phyloP scores from a whole-genome alignment of 2,797 vertebrate species.

The Apogon talboti region DNA sequence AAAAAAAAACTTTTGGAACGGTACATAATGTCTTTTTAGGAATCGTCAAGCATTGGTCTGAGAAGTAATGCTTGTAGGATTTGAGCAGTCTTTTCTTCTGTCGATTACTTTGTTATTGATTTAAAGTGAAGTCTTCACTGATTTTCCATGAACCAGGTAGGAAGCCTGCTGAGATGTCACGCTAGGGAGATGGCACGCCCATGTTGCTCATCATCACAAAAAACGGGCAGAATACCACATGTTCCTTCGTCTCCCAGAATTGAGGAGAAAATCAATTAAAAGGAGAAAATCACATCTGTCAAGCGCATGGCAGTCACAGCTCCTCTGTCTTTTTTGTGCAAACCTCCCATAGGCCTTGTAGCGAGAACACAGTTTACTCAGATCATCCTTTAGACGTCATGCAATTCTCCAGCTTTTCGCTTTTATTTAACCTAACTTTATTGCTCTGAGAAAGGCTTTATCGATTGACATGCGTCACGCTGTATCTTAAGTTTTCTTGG shows the following conservation, averaged over 20 bases:
- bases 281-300: constrained; percentile 67
- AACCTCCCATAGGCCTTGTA: constrained; percentile 46
- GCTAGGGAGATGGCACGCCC: constrained; percentile 66
- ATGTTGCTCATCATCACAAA: constrained; percentile 65
- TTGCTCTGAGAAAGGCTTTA: constrained; percentile 72
- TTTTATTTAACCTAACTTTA: constrained; percentile 73
- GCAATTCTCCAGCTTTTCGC: constrained; percentile 37
- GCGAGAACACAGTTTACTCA: constrained; percentile 52
- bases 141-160: constrained; percentile 67
- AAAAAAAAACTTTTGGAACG: constrained; percentile 33
- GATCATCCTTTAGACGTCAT: constrained; percentile 39
- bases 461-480: constrained; percentile 67
- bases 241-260: constrained; percentile 56
- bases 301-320: constrained; percentile 49
- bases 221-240: constrained; percentile 47
- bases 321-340: constrained; percentile 52
- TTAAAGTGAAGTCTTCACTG: constrained; percentile 66
- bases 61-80: constrained; percentile 31
- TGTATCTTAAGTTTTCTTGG: constrained; percentile 64
- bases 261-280: constrained; percentile 72
- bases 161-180: constrained; percentile 70
- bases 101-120: constrained; percentile 72
- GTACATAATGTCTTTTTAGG: constrained; percentile 35
- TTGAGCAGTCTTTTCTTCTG: constrained; percentile 34
- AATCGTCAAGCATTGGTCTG: constrained; percentile 36